phyloP scores from a whole-genome alignment of 2,113 vertebrate genomes.

The Brachyistius frenatus region DNA sequence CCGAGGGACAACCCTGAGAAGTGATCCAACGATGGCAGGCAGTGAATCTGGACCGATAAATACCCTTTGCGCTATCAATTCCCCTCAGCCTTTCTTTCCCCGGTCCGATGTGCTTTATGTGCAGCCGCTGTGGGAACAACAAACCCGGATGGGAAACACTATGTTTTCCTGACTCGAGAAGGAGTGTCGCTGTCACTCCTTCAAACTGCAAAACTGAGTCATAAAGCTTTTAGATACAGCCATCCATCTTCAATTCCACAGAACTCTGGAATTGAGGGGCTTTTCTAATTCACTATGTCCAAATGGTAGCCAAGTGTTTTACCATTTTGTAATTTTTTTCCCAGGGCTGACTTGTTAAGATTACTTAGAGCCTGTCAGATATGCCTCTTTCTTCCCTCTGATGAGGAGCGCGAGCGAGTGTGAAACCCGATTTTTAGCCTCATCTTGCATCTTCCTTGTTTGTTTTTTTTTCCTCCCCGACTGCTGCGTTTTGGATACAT shows the following conservation, averaged over 20 bases:
- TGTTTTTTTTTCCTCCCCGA: not conserved
- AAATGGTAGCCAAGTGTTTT: constrained; percentile 42
- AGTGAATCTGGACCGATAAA: constrained; percentile 73
- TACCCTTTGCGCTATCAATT: constrained; percentile 55
- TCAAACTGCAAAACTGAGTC: constrained; percentile 42
- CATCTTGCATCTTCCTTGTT: constrained; percentile 20
- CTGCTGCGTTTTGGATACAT: constrained; percentile 31
- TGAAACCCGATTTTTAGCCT: constrained; percentile 58
- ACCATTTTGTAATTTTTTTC: constrained; percentile 36
- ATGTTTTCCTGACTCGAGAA: constrained; percentile 40
- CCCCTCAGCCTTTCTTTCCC: constrained; percentile 46
- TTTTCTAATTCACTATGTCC: constrained; percentile 46
- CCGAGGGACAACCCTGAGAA: constrained; percentile 55
- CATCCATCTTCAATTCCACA: constrained; percentile 25
- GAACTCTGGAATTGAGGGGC: constrained; percentile 25
- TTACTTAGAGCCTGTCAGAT: constrained; percentile 54
- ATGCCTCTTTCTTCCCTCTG: constrained; percentile 19
- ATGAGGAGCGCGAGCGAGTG: constrained; percentile 42
- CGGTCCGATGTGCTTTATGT: constrained; percentile 67
- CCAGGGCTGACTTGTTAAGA: constrained; percentile 50
- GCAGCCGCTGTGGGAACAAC: constrained; percentile 28
- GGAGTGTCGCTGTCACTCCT: constrained; percentile 28
- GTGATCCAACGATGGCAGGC: constrained; percentile 60
- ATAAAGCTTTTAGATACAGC: constrained; percentile 31
- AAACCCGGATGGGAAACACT: constrained; percentile 44